Percentiles rank a stretch among this genome's conserved stretches.
These are phyloP conservation scores for Lerema accius DNA, from an alignment of 1,140 invertebrate genomes.

Conservation along the genomic window DNA sequence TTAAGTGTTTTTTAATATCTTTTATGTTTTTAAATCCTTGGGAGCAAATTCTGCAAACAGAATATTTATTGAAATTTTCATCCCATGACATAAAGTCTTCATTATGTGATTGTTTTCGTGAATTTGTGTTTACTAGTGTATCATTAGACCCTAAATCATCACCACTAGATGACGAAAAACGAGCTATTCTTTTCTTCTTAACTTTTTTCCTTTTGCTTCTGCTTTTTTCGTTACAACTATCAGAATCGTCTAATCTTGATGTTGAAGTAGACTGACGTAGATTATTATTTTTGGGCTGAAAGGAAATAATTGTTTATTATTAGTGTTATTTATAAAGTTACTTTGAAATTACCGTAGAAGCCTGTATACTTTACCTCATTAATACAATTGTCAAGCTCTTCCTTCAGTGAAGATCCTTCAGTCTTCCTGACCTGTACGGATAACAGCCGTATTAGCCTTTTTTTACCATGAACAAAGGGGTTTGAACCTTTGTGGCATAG, in stretches of 20 bases:
- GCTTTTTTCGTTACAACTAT: slow-evolving; percentile 8
- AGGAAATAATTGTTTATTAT: too few species aligned
- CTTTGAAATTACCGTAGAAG: too few species aligned
- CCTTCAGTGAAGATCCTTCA: slow-evolving; percentile 25
- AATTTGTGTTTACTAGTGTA: neutral
- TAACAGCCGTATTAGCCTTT: too few species aligned
- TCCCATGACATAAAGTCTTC: slow-evolving; percentile 31
- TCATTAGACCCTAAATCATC: slow-evolving; percentile 8
- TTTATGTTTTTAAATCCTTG: slow-evolving; percentile 38
- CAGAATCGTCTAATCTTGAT: slow-evolving; percentile 23
- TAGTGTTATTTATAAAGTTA: too few species aligned
- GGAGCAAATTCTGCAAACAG: slow-evolving; percentile 56
- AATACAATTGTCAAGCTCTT: slow-evolving; percentile 43
- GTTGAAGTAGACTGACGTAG: too few species aligned
- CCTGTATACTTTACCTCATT: too few species aligned
- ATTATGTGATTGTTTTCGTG: neutral
- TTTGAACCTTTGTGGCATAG: too few species aligned
- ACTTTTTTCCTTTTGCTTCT: slow-evolving; percentile 28
- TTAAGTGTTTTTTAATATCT: slow-evolving; percentile 39
- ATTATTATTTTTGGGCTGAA: slow-evolving; percentile 19
- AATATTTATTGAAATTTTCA: slow-evolving; percentile 46
- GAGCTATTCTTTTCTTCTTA: slow-evolving; percentile 1
- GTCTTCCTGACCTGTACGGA: too few species aligned
- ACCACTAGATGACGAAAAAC: slow-evolving; percentile 4
- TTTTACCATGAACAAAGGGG: too few species aligned